A percentile compares a stretch with the other conserved stretches of the same genome.
These are phyloP conservation scores for Indicator maculatus DNA, from an alignment of 2,113 vertebrate genomes.

Conservation along the genomic window DNA sequence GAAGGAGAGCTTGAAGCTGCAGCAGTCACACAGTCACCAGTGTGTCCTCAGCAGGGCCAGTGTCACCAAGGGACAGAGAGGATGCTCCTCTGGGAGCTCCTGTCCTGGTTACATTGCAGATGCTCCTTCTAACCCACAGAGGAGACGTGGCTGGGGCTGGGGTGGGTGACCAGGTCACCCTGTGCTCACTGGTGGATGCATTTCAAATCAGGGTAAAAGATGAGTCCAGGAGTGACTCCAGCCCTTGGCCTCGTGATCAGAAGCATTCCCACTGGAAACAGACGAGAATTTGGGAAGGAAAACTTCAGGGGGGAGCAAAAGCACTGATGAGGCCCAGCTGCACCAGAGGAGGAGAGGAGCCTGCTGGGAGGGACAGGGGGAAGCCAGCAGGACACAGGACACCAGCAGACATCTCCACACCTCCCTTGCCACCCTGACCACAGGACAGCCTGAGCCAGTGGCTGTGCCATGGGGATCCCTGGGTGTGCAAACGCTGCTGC, in stretches of 20 bases:
- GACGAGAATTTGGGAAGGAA: neutral
- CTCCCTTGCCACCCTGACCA: neutral
- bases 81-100: neutral
- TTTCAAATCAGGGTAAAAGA: neutral
- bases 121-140: neutral
- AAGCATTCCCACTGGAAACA: neutral
- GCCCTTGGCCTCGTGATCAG: neutral
- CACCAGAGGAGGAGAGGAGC: neutral
- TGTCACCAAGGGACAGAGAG: fast-evolving
- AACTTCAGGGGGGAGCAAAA: conserved; percentile 17
- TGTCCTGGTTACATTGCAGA: neutral
- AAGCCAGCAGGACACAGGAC: fast-evolving
- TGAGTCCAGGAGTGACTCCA: neutral
- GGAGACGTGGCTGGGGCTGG: neutral
- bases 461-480: fast-evolving
- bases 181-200: neutral
- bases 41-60: fast-evolving
- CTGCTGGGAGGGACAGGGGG: fast-evolving
- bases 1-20: neutral
- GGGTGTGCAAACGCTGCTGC: too few species aligned
- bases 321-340: conserved; percentile 53
- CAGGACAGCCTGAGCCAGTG: fast-evolving
- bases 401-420: fast-evolving
- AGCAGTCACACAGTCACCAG: neutral
- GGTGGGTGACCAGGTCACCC: neutral